A percentile compares a stretch with the other conserved stretches of the same genome.
These are phyloP conservation scores for Mimas tiliae DNA, from an alignment of 2,888 invertebrate genomes.

Conservation along the genomic window DNA sequence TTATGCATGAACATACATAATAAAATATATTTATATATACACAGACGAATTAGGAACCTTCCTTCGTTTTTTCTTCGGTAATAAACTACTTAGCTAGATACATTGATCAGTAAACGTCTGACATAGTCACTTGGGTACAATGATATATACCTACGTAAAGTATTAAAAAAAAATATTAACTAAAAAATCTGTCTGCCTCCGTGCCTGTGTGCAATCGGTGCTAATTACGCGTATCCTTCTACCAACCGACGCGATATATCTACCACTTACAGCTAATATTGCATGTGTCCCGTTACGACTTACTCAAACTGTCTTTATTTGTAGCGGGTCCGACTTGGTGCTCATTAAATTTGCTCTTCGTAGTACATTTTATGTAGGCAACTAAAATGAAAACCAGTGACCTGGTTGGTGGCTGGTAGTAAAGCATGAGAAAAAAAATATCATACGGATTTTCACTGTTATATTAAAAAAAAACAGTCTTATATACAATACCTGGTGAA, in stretches of 20 bases:
- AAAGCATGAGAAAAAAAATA: too few relatives aligned
- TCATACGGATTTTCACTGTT: too few relatives aligned
- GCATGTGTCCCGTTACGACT: conserved; percentile 44
- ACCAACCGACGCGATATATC: conserved; percentile 46
- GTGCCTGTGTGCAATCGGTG: conserved; percentile 67
- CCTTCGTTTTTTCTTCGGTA: too few relatives aligned
- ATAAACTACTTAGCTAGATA: too few relatives aligned
- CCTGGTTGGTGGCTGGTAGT: too few relatives aligned
- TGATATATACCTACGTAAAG: too few relatives aligned
- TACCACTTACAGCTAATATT: conserved; percentile 50
- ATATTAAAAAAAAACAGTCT: background rate
- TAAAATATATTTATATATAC: too few relatives aligned
- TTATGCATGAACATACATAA: too few relatives aligned
- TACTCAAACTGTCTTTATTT: conserved; percentile 31
- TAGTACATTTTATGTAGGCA: conserved; percentile 4
- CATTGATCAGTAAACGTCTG: too few relatives aligned
- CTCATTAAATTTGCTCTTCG: conserved; percentile 25
- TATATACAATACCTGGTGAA: too few relatives aligned
- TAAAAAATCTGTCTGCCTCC: conserved; percentile 19
- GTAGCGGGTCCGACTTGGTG: conserved; percentile 17
- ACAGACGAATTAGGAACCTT: too few relatives aligned
- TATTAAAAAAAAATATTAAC: background rate
- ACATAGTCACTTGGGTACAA: too few relatives aligned
- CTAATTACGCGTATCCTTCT: conserved; percentile 72
- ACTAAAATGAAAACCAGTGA: background rate